A percentile compares a stretch with the other conserved stretches of the same genome.
phyloP scores from a whole-genome alignment of 2,113 vertebrate species.

The Conger conger region DNA sequence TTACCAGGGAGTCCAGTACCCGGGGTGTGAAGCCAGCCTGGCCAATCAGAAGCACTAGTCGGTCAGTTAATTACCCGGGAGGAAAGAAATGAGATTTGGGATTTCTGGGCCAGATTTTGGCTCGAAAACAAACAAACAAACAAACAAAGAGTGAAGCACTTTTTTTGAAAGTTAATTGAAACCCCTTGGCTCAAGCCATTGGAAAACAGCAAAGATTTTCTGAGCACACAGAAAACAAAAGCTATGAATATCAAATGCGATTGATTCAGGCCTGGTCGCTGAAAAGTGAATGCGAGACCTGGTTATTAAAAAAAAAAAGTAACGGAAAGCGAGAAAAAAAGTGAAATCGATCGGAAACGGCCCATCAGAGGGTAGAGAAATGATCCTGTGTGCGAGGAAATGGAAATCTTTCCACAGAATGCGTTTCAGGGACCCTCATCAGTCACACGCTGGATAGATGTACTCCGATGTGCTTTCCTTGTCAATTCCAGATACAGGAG shows the following conservation, averaged over 20 bases:
- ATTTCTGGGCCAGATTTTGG: no score
- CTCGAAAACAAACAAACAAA: no score
- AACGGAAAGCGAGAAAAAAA: background rate
- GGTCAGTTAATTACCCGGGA: no score
- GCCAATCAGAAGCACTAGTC: no score
- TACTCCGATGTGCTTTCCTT: background rate
- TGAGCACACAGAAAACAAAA: background rate
- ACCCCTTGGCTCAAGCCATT: background rate
- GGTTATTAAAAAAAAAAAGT: background rate
- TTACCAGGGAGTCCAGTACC: background rate
- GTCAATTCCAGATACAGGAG: background rate
- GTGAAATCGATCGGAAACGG: background rate
- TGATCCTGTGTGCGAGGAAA: background rate
- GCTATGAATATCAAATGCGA: background rate
- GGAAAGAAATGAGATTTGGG: no score
- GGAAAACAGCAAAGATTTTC: background rate
- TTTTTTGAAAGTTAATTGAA: no score
- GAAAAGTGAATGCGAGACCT: background rate
- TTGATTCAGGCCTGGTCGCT: background rate
- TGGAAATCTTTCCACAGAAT: background rate
- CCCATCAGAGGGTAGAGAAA: background rate
- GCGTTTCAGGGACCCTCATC: background rate
- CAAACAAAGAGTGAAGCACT: no score
- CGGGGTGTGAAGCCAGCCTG: no score
- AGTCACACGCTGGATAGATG: background rate